Evolutionary conservation across 2,888 invertebrate genomes (phyloP).

Genomic region (Amblyjoppa fuscipennis): DNA sequence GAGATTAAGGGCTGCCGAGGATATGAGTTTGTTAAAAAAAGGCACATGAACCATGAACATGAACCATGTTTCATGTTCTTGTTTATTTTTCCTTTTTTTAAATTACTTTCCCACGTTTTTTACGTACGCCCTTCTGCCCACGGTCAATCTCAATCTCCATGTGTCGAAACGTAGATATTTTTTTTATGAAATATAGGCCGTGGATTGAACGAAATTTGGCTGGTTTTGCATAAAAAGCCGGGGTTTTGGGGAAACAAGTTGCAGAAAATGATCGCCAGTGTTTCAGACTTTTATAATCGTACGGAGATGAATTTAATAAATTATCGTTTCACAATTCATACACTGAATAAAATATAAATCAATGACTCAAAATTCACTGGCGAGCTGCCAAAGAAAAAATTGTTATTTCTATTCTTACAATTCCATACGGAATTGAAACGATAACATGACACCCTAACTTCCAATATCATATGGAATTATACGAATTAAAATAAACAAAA

Average conservation of each 20-base stretch:
- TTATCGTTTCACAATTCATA: background rate
- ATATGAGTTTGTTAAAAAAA: constrained; percentile 86
- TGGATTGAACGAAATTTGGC: background rate
- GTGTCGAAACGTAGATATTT: constrained; percentile 13
- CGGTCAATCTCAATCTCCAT: constrained; percentile 1
- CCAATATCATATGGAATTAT: no score
- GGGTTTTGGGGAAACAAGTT: background rate
- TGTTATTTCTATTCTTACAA: no score
- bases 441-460: no score
- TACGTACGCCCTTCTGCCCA: background rate
- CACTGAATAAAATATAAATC: no score
- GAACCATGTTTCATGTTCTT: constrained; percentile 73
- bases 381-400: background rate
- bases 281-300: background rate
- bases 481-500: no score
- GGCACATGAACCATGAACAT: constrained; percentile 72
- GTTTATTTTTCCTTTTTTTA: constrained; percentile 29
- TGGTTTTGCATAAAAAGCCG: background rate
- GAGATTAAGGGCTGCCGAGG: constrained; percentile 84
- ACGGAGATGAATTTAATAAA: background rate
- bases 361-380: no score
- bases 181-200: constrained; percentile 5
- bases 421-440: no score
- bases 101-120: constrained; percentile 24
- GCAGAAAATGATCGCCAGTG: no score